Percentiles rank a stretch among this genome's conserved stretches.
Conservation (phyloP, 1,140 invertebrate species). For the Pinna nobilis region DNA sequence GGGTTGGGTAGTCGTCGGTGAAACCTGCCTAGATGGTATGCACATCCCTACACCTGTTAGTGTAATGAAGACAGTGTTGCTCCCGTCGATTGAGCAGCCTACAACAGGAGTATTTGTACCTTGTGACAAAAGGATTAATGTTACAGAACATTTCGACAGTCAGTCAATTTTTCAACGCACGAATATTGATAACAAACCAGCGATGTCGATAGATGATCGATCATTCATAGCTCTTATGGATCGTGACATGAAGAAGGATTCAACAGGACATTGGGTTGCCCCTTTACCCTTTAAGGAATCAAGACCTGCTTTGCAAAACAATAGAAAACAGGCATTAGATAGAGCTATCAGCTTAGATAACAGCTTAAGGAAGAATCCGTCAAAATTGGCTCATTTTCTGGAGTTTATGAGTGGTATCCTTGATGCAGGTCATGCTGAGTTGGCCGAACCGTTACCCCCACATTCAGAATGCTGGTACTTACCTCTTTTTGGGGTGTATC, state of each 20-base stretch:
- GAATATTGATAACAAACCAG: constrained; percentile 12
- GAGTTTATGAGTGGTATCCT: constrained; percentile 33
- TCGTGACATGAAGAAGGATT: neutral
- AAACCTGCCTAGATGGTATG: constrained; percentile 32
- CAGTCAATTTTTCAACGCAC: constrained; percentile 3
- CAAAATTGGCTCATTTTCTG: constrained; percentile 31
- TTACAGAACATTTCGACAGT: no score
- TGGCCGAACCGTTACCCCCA: constrained; percentile 16
- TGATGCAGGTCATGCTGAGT: constrained; percentile 35
- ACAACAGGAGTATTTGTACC: constrained; percentile 17
- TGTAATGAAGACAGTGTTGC: constrained; percentile 28
- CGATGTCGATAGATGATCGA: constrained; percentile 5
- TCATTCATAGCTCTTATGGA: constrained; percentile 8
- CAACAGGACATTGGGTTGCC: constrained; percentile 32
- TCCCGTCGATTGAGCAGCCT: neutral
- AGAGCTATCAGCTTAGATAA: constrained; percentile 25
- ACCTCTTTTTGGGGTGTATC: constrained; percentile 43
- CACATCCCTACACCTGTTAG: constrained; percentile 13
- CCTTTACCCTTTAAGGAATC: constrained; percentile 40
- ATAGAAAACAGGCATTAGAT: constrained; percentile 21
- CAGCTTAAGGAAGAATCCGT: constrained; percentile 35
- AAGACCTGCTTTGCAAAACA: constrained; percentile 34
- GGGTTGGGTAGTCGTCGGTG: constrained; percentile 45
- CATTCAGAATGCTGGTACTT: constrained; percentile 43
- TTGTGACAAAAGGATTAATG: constrained; percentile 2